Evolutionary conservation across 2,113 vertebrate species (phyloP).

Genomic region (Chaenogobius annularis): DNA sequence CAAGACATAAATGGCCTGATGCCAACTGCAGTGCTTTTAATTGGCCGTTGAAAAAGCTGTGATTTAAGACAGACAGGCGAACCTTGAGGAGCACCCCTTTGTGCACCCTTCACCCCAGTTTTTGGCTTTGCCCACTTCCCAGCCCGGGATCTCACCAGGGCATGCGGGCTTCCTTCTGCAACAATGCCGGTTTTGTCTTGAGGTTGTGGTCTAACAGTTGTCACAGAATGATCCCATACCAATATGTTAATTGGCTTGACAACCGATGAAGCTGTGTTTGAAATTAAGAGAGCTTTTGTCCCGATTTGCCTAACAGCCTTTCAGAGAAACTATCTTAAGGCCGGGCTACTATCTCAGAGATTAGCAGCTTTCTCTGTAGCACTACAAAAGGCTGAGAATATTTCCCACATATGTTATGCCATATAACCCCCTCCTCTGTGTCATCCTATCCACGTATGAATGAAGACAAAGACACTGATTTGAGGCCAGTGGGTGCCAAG

Average conservation of each 20-base stretch:
- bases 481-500: conserved; percentile 19
- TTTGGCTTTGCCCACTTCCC: conserved; percentile 37
- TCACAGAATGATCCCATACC: conserved; percentile 67
- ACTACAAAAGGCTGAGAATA: conserved; percentile 63
- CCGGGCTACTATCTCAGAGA: conserved; percentile 63
- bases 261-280: conserved; percentile 65
- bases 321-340: conserved; percentile 59
- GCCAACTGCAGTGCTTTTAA: conserved; percentile 7
- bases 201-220: conserved; percentile 71
- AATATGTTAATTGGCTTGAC: conserved; percentile 73
- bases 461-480: conserved; percentile 50
- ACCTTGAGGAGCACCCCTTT: conserved; percentile 11
- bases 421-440: conserved; percentile 52
- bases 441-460: conserved; percentile 51
- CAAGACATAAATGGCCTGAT: conserved; percentile 1
- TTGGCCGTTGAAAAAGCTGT: conserved; percentile 1
- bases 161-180: conserved; percentile 58
- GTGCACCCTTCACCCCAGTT: conserved; percentile 23
- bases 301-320: conserved; percentile 60
- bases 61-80: conserved; percentile 5
- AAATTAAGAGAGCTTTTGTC: conserved; percentile 72
- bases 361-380: conserved; percentile 60
- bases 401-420: conserved; percentile 74
- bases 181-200: conserved; percentile 68
- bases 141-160: conserved; percentile 39